phyloP scores from a whole-genome alignment of 2,113 vertebrate species.

The Noturus placidus region DNA sequence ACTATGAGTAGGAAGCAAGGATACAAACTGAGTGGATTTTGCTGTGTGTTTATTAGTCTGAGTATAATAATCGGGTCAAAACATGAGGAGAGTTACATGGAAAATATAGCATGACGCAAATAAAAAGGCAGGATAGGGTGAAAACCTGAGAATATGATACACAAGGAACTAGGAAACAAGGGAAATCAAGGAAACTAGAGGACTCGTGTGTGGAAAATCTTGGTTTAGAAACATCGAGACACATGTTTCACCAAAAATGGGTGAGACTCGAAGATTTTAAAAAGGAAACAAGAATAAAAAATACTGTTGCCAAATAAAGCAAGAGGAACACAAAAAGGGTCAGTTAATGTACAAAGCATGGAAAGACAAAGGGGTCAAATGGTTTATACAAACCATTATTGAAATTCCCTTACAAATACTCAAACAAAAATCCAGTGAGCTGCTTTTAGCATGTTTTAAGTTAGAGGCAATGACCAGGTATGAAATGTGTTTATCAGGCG shows the following conservation, averaged over 20 bases:
- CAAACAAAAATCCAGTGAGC: not conserved
- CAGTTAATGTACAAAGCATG: not conserved
- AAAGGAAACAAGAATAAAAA: slow-evolving; percentile 5
- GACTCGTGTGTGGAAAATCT: not conserved
- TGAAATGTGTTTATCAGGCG: not conserved
- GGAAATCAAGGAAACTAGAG: not conserved
- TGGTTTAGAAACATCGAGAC: not conserved
- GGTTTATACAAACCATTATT: not conserved
- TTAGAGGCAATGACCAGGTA: not conserved
- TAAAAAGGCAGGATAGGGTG: not conserved
- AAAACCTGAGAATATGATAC: not conserved
- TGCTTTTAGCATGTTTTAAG: not conserved
- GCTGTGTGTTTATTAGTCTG: not conserved
- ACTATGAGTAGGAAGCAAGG: not conserved
- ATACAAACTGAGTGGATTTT: not conserved
- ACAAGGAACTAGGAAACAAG: not conserved
- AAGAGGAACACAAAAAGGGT: not conserved
- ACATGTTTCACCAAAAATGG: not conserved
- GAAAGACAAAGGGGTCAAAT: not conserved
- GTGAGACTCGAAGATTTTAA: not conserved
- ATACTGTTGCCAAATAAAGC: not conserved
- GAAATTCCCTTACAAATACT: not conserved
- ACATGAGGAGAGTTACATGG: not conserved
- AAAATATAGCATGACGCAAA: not conserved
- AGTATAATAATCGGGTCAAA: not conserved